Evolutionary conservation across 2,797 vertebrate species (phyloP), one percentile per base, ranked within the genome.

Genomic region (Poecilia gillii): DNA sequence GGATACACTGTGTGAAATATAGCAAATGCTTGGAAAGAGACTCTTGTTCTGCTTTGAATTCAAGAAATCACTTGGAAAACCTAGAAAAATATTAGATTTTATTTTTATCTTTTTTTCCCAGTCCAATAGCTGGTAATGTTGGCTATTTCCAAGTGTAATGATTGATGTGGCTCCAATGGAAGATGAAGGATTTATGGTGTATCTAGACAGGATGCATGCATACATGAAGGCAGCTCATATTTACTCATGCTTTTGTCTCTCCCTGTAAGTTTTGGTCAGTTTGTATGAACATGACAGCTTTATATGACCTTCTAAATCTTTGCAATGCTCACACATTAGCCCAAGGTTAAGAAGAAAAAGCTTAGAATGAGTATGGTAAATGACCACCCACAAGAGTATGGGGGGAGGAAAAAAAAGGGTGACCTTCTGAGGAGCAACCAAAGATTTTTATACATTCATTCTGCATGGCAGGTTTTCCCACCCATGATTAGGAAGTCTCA

Each of bases 291-390:
- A 87, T 88, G 88, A 59, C 83, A 79, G 81, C 86, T 92, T 91
- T 85, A 89, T 89, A 59, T 79, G 79, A 77, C 74, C 47, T 78
- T 90, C 81, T 91, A 92, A 91, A 92, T 92, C 90, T 85, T 80
- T 18, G 75, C 86, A 83, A 73, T 88, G 72, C 84, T 86, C 77
- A 86, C 85, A 86, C 76, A 89, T 90, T 85, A 86, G 81, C 84
- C 75, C 88, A 89, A 90, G 87, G 90, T 84, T 84, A 90, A 72
- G 84, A 53, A 78, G 16, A 62, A 31, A 80, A 74, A 70, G 74
- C 33, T 41, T 68, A 36, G 45, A 46, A 78, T 74, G 78, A 49
- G 64, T 73, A 53, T 74, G 80, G 62, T 77, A 87, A 86, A 87
- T 81, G 76, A 68, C 45, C 53, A 51, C 53, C 64, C 76, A 89